Percentiles rank a stretch among this genome's conserved stretches.
phyloP scores from a whole-genome alignment of 2,888 invertebrate genomes.

The Meloe dianella region DNA sequence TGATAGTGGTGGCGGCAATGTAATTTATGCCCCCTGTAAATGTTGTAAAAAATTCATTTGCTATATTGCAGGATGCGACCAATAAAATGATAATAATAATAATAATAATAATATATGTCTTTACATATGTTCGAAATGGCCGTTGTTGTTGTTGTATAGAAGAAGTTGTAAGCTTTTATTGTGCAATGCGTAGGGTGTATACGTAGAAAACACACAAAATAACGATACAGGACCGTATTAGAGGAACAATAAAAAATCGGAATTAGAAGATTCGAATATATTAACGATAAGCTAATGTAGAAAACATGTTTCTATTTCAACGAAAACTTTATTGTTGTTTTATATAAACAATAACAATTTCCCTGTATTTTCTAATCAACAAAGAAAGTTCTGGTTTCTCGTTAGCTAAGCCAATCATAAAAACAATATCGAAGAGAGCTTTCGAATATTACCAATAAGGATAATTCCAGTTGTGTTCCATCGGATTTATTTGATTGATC shows the following conservation, averaged over 20 bases:
- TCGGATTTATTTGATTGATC: not conserved
- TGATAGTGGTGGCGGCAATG: conserved; percentile 5
- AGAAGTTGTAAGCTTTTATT: conserved; percentile 6
- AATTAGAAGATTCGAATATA: not conserved
- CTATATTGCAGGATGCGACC: conserved; percentile 34
- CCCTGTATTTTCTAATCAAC: not conserved
- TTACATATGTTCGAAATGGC: conserved; percentile 31
- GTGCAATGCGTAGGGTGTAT: conserved; percentile 6
- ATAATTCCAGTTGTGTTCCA: not conserved
- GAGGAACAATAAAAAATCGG: not conserved
- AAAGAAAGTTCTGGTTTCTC: not conserved
- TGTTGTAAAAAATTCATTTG: conserved; percentile 29
- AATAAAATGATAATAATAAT: conserved; percentile 36
- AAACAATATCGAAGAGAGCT: not conserved
- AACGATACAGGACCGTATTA: not conserved
- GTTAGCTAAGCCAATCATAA: not conserved
- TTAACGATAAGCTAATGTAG: conserved; percentile 30
- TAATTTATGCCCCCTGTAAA: conserved; percentile 11
- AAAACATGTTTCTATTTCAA: conserved; percentile 29
- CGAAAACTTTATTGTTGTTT: conserved; percentile 13
- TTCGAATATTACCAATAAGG: not conserved
- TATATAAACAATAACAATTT: not conserved
- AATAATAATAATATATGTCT: too few species aligned
- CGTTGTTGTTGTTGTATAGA: conserved; percentile 20
- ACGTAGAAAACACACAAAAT: not conserved